Evolutionary conservation across 2,888 invertebrate genomes (phyloP), one percentile per base, ranked within the genome.

Genomic region (Pseudoips prasinana): DNA sequence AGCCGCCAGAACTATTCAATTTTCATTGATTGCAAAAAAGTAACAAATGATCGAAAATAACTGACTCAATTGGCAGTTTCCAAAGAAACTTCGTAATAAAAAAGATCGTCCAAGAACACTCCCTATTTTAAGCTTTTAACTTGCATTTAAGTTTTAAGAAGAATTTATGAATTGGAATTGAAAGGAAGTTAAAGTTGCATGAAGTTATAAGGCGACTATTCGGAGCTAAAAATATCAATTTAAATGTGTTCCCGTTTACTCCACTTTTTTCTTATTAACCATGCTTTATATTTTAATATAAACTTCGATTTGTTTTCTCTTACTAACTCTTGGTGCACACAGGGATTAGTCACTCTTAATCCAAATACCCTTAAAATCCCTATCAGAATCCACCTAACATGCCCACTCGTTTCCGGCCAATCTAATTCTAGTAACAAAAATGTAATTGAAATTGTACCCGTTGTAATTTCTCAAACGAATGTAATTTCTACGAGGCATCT

Each of bases 121-220:
- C 62, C 46, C 42, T 73, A 70, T 74, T 76, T 75, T 65, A 79
- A 77, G 72, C 73, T 75, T 72, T 78, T 73, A 78, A 76, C 73
- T 78, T 69, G 69, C 76, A 77, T 76, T 80, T 64, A 76, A 82
- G 73, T 81, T 81, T 72, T 63, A 64, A 72, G 64, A 71, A 65
- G 73, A 79, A 73, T 77, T 20, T 74, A 74, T 79, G 73, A 78
- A 74, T 73, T 48, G 57, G 64, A 76, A 78, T 76, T 72, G 75
- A 73, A 74, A 58, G 55, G 58, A 65, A 68, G 65, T 64, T 64
- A 67, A 77, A 77, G 64, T 77, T 76, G 58, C 64, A 62, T 56
- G 44, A 46, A 67, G 60, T 67, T 66, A 45, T 36, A 54, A 46
- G 51, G 49, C 39, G 32, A 50, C 41, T 36, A 45, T 47, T 56